These are phyloP conservation scores for Actenoides lindsayi DNA, from an alignment of 2,113 vertebrate genomes.

Conservation along the genomic window DNA sequence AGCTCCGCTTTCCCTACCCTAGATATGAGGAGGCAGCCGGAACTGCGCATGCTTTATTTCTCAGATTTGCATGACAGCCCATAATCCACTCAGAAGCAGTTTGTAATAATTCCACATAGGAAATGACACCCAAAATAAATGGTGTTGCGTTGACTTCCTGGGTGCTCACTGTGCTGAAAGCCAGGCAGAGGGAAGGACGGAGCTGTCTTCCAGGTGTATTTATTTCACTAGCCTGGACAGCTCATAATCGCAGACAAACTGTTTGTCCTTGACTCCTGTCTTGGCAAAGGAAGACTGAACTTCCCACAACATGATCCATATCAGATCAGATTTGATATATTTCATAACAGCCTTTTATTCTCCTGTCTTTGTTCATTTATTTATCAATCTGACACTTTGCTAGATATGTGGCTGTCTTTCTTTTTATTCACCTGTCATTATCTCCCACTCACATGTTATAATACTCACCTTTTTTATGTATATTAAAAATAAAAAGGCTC, in stretches of 20 bases:
- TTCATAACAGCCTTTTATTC: conserved; percentile 73
- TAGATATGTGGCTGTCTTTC: conserved; percentile 47
- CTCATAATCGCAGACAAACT: conserved; percentile 57
- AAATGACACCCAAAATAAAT: not conserved
- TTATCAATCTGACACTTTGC: conserved; percentile 66
- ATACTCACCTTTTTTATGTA: conserved; percentile 58
- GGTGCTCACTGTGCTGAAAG: not conserved
- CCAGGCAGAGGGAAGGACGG: not conserved
- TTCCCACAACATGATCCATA: conserved; percentile 51
- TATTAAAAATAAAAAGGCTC: conserved; percentile 58
- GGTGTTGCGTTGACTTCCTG: fast-evolving
- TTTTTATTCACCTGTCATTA: conserved; percentile 68
- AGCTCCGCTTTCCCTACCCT: not conserved
- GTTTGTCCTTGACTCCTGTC: conserved; percentile 63
- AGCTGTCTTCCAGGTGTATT: conserved; percentile 1
- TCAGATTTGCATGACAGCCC: conserved; percentile 6
- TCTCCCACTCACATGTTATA: conserved; percentile 27
- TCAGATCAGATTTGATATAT: conserved; percentile 67
- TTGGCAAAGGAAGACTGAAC: conserved; percentile 46
- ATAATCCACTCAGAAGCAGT: not conserved
- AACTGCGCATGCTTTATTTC: not conserved
- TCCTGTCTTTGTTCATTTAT: conserved; percentile 69
- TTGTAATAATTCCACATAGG: not conserved
- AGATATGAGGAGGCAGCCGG: not conserved
- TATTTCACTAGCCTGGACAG: conserved; percentile 60